Evolutionary conservation across 2,888 invertebrate genomes (phyloP), one percentile per base, ranked within the genome.

Genomic region (Chrysolina oricalcia): DNA sequence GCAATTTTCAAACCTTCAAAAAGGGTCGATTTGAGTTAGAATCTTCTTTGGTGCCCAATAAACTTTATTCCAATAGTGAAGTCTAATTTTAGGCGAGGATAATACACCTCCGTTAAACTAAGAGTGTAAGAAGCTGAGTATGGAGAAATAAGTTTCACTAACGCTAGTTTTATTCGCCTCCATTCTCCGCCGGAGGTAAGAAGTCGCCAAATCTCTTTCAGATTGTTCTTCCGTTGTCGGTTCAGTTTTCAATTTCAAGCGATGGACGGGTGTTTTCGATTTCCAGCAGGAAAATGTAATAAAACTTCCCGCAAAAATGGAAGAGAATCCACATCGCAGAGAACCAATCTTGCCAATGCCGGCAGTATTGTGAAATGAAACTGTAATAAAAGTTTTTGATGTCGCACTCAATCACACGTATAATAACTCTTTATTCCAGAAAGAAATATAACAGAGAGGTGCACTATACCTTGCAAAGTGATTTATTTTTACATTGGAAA

Each of bases 261-360:
- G 59, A 27, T n/a, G n/a, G 59, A n/a, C 59, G 59, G n/a, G 15
- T n/a, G 13, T n/a, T 9, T 59, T n/a, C 66, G 27, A 23, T 66
- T 66, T 43, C 66, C 23, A 21, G 15, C 46, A 66, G 50, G 46
- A 21, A 66, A 66, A 48, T 66, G 17, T 48, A 66, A 66, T 66
- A 66, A 66, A 50, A 66, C 59, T 59, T 27, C 10, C 59, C 27
- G 35, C 59, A 59, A n/a, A 59, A 59, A 27, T 13, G 27, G 9
- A 35, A 35, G 15, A 59, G 27, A 59, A 27, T n/a, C 35, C n/a
- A 23, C n/a, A 23, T 23, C 59, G 35, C 59, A 17, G n/a, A 35
- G 27, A 27, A 35, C 59, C 59, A 59, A 35, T 50, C 50, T 50
- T 19, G 50, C 17, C 50, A 50, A 17, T 59, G 59, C 23, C 35